These are phyloP conservation scores for Brotula barbata DNA, from an alignment of 2,797 vertebrate genomes.

Conservation along the genomic window DNA sequence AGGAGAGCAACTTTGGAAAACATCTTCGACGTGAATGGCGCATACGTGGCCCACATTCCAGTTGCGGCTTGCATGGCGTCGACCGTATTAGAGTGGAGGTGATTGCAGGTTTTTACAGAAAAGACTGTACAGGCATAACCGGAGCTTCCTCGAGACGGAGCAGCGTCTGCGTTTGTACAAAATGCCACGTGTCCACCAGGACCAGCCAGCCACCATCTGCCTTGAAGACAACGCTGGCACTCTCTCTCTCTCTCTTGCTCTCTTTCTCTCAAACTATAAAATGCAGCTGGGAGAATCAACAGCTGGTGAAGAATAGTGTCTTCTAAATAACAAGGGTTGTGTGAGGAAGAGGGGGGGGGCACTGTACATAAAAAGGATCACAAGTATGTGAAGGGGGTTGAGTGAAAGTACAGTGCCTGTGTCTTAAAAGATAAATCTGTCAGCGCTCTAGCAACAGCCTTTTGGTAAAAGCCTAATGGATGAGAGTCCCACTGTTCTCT, in stretches of 20 bases:
- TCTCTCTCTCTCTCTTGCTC: conserved; percentile 41
- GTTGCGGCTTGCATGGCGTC: conserved; percentile 48
- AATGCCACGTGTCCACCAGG: conserved; percentile 69
- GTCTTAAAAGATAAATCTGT: conserved; percentile 70
- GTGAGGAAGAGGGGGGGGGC: conserved; percentile 9
- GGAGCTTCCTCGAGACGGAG: conserved; percentile 41
- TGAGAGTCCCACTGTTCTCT: conserved; percentile 43
- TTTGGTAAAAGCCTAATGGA: conserved; percentile 54
- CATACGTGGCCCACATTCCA: conserved; percentile 68
- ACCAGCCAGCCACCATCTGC: conserved; percentile 72
- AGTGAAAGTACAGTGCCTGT: conserved; percentile 48
- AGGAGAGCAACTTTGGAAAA: conserved; percentile 67
- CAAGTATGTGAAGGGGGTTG: conserved; percentile 41
- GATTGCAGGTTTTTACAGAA: conserved; percentile 42
- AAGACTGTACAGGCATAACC: conserved; percentile 21
- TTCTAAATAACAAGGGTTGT: conserved; percentile 54
- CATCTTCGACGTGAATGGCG: conserved; percentile 56
- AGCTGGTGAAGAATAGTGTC: conserved; percentile 67
- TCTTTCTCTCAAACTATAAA: no score
- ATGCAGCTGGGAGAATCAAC: conserved; percentile 69
- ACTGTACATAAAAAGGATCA: conserved; percentile 47
- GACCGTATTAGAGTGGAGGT: conserved; percentile 44
- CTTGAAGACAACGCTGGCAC: conserved; percentile 67
- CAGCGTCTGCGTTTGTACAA: conserved; percentile 48
- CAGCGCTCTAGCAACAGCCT: conserved; percentile 45